A percentile compares a stretch with the other conserved stretches of the same genome.
These are phyloP conservation scores for Thecocarcelia acutangulata DNA, from an alignment of 2,888 invertebrate genomes.

Conservation along the genomic window DNA sequence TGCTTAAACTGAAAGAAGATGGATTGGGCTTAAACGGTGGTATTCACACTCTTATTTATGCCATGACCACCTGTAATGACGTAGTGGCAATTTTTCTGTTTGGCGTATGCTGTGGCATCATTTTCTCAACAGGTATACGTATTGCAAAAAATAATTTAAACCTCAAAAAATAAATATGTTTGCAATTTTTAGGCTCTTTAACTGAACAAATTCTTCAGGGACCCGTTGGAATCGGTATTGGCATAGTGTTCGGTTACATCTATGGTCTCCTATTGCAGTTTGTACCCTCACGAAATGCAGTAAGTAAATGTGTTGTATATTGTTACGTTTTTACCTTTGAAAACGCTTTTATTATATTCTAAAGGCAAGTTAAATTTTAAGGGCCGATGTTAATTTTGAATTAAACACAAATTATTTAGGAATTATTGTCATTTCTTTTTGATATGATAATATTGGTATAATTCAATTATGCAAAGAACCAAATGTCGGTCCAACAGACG, in stretches of 20 bases:
- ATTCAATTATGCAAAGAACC: too few relatives aligned
- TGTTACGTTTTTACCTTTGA: too few relatives aligned
- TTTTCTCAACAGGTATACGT: constrained; percentile 84
- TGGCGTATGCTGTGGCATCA: constrained; percentile 85
- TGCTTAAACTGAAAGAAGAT: constrained; percentile 84
- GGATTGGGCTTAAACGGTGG: constrained; percentile 86
- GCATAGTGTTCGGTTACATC: constrained; percentile 84
- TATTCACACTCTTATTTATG: constrained; percentile 86
- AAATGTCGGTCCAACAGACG: too few relatives aligned
- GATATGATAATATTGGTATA: too few relatives aligned
- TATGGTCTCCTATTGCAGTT: constrained; percentile 85
- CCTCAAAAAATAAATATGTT: background rate
- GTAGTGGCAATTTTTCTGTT: constrained; percentile 89
- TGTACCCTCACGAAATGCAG: constrained; percentile 83
- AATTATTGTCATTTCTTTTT: too few relatives aligned
- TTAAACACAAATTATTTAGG: too few relatives aligned
- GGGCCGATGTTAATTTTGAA: too few relatives aligned
- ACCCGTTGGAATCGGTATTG: constrained; percentile 84
- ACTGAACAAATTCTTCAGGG: constrained; percentile 83
- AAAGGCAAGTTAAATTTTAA: too few relatives aligned
- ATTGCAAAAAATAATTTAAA: background rate
- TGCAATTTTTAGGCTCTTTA: constrained; percentile 75
- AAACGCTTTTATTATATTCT: too few relatives aligned
- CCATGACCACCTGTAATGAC: constrained; percentile 86
- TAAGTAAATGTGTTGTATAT: constrained; percentile 72